Base-by-base conservation (phyloP, 2,113 vertebrate genomes). In the Dasyurus viverrinus region DNA sequence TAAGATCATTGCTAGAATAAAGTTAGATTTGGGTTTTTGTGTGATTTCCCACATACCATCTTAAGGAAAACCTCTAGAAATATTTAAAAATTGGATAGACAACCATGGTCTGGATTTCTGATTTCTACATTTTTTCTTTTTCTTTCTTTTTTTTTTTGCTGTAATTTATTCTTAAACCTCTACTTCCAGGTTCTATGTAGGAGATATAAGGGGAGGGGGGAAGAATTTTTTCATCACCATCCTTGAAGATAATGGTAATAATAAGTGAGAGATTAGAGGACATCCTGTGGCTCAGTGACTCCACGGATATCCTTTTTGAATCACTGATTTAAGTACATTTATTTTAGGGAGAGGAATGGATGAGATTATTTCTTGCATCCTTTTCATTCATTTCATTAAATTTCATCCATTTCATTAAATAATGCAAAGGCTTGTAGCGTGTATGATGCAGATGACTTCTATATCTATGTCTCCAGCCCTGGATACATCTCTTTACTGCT, bases 281-380 rank as follows among this genome's bases (percentile, higher is more conserved):
- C 54, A 47, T 42, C 53, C 55, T 91, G 27, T n/a, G 93, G 24
- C 53, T 55, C 68, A 90, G 42, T 55, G n/a, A 91, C 90, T 54
- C 48, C 42, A 91, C 89, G 26, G 54, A 95, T 25, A 93, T 7
- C 54, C 12, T 90, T 16, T 95, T 68, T 68, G 30, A 68, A 68
- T 68, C 14, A 68, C 14, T 19, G 1, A 10, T 30, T 90, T 91
- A 53, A 57, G 7, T 89, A 6, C 89, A 46, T 92, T 92, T 91
- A n/a, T 55, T 55, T 93, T 91, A 89, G 14, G 19, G 12, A 94
- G 93, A 50, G 94, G n/a, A 36, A 60, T 95, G 5, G 25, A 89
- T 26, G 30, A 89, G 48, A 93, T 95, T 52, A 94, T 8, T 91
- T 27, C 24, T 91, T 60, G 90, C 91, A 60, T 95, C 2, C 50